A percentile compares a stretch with the other conserved stretches of the same genome.
Conservation (phyloP, 2,797 vertebrate genomes). For the Champsocephalus esox region DNA sequence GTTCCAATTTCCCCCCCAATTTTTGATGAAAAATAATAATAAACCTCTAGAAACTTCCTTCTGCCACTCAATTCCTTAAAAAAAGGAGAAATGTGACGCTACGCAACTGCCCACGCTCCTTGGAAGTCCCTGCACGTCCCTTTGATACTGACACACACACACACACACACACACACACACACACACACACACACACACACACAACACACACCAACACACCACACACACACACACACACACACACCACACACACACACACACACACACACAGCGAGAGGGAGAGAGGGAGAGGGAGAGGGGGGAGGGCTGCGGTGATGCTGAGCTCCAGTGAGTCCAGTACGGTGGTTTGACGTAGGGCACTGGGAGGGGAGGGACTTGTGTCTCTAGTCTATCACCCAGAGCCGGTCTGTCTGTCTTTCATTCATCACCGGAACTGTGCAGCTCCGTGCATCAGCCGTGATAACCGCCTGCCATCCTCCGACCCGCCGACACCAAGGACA, state of each 20-base stretch:
- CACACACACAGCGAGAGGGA: neutral
- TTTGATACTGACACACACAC: constrained; percentile 5
- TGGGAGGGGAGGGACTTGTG: constrained; percentile 65
- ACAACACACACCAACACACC: neutral
- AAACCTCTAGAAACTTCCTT: neutral
- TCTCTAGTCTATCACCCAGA: constrained; percentile 36
- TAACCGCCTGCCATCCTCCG: constrained; percentile 31
- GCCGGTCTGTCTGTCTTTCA: constrained; percentile 50
- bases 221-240: neutral
- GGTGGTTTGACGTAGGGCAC: constrained; percentile 54
- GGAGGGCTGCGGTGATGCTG: constrained; percentile 48
- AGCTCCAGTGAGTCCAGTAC: constrained; percentile 58
- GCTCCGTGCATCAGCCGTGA: constrained; percentile 28
- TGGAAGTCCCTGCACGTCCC: constrained; percentile 44
- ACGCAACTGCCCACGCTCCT: constrained; percentile 1
- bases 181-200: neutral
- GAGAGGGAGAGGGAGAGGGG: neutral
- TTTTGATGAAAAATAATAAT: too few species aligned
- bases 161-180: neutral
- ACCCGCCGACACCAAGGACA: constrained; percentile 49
- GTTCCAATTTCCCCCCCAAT: too few species aligned
- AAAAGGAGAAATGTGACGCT: neutral
- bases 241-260: neutral
- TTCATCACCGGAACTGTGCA: constrained; percentile 58
- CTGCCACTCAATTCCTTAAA: neutral